A percentile compares a stretch with the other conserved stretches of the same genome.
phyloP scores from a whole-genome alignment of 1,140 invertebrate genomes.

The Anoplophora glabripennis region DNA sequence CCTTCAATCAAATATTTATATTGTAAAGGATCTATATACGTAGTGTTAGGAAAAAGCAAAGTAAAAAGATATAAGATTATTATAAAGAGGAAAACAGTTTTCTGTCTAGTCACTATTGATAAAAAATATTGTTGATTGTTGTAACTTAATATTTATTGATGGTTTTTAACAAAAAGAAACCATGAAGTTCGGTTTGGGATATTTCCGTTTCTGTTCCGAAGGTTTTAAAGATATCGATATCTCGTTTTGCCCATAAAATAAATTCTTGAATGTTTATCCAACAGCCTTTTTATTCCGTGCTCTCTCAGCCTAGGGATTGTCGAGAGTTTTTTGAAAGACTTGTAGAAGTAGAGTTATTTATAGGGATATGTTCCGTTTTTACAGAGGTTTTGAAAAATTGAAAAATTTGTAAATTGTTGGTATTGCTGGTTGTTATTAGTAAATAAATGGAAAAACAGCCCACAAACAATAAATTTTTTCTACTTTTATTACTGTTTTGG shows the following conservation, averaged over 20 bases:
- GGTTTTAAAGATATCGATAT: constrained; percentile 8
- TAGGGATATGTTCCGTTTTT: constrained; percentile 1
- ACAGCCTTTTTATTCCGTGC: no score
- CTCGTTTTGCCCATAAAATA: constrained; percentile 18
- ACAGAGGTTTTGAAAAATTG: not conserved
- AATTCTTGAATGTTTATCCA: constrained; percentile 8
- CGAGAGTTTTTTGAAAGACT: no score
- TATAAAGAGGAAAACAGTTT: no score
- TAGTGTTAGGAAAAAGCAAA: no score
- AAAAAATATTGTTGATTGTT: constrained; percentile 22
- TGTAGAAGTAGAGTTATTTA: constrained; percentile 13
- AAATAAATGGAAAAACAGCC: not conserved
- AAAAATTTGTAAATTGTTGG: not conserved
- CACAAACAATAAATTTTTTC: no score
- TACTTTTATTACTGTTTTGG: no score
- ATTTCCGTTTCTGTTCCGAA: constrained; percentile 8
- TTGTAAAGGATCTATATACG: no score
- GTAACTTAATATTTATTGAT: constrained; percentile 25
- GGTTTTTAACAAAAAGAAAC: constrained; percentile 9
- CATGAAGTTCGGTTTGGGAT: constrained; percentile 2
- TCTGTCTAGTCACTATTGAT: constrained; percentile 5
- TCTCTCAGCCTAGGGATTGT: no score
- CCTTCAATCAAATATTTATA: no score
- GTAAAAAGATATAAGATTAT: no score
- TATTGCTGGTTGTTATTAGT: not conserved